Base-by-base conservation (phyloP, 2,113 vertebrate genomes). In the Daphoenositta chrysoptera region DNA sequence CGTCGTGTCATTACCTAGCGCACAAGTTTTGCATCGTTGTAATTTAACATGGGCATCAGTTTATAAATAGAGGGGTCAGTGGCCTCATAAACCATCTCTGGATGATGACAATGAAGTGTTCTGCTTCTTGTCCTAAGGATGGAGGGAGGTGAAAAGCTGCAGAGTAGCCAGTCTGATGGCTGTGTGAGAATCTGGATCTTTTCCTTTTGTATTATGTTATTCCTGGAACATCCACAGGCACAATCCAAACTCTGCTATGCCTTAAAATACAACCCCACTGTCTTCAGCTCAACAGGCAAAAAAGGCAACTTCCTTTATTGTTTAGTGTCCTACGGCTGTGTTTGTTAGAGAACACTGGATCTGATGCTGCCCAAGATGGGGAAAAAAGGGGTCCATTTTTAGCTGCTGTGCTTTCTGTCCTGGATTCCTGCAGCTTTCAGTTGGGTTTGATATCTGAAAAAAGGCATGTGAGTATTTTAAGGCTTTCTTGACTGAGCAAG, bases 1-100 rank as follows among this genome's bases (percentile, higher is more conserved):
- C 2, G 0, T 31, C 2, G 0, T 44, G 15, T 40, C 51, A 22
- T 60, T 80, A 57, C 69, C 37, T 73, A 47, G 30, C 1, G 7
- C 83, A 37, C 14, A 26, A n/a, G 45, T 53, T 86, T 51, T 40
- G 6, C 23, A 31, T 68, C 31, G 27, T 4, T 86, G 22, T 66
- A 37, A 73, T 79, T 83, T 54, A 56, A 61, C 12, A 13, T 35
- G 6, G 16, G 3, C 42, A 58, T 83, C 56, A 44, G 39, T 39
- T 60, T 30, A 42, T 35, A 44, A 56, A 44, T 20, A 35, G 15
- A 53, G 58, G 65, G 31, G 33, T 48, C 58, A 77, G 37, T 44
- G 50, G 13, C 40, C 44, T 65, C 24, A 39, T 44, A 69, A 48
- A 69, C 31, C n/a, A 39, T 14, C 54, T 65, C 72, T 57, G 65